Evolutionary conservation across 2,888 invertebrate genomes (phyloP).

Genomic region (Chelonus formosanus): DNA sequence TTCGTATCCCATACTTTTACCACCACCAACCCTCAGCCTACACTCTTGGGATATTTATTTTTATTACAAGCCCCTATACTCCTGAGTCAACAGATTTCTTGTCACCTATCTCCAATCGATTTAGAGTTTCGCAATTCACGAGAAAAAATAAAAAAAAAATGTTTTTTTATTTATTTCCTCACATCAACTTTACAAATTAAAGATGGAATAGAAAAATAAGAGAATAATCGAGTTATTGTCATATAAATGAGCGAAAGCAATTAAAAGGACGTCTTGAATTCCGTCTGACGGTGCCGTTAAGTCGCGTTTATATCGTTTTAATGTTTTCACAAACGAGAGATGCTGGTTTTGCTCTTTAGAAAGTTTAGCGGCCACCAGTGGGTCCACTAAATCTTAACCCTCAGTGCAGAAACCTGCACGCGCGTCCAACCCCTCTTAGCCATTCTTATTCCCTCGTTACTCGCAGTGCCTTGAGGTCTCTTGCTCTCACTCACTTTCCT

Average conservation of each 20-base stretch:
- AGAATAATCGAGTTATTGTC: constrained; percentile 32
- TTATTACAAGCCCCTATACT: constrained; percentile 51
- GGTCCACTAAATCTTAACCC: constrained; percentile 62
- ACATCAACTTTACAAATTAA: not conserved
- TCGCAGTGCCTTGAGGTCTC: constrained; percentile 53
- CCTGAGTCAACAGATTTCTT: constrained; percentile 56
- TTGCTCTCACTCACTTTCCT: constrained; percentile 53
- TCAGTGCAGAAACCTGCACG: constrained; percentile 29
- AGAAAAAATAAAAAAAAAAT: no score
- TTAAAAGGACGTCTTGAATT: constrained; percentile 21
- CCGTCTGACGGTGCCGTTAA: constrained; percentile 31
- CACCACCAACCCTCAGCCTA: constrained; percentile 37
- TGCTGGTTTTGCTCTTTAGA: constrained; percentile 35
- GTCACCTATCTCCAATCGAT: constrained; percentile 49
- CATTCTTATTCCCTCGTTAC: constrained; percentile 65
- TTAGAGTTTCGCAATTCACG: constrained; percentile 27
- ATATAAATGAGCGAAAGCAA: constrained; percentile 9
- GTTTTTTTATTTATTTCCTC: no score
- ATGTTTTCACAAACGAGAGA: constrained; percentile 43
- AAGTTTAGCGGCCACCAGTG: constrained; percentile 58
- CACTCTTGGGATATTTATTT: constrained; percentile 53
- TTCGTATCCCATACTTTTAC: constrained; percentile 10
- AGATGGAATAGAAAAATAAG: not conserved
- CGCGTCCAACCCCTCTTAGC: constrained; percentile 45
- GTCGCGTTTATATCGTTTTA: constrained; percentile 53